These are phyloP conservation scores for Zonotrichia leucophrys DNA, from an alignment of 2,113 vertebrate species.

Conservation along the genomic window DNA sequence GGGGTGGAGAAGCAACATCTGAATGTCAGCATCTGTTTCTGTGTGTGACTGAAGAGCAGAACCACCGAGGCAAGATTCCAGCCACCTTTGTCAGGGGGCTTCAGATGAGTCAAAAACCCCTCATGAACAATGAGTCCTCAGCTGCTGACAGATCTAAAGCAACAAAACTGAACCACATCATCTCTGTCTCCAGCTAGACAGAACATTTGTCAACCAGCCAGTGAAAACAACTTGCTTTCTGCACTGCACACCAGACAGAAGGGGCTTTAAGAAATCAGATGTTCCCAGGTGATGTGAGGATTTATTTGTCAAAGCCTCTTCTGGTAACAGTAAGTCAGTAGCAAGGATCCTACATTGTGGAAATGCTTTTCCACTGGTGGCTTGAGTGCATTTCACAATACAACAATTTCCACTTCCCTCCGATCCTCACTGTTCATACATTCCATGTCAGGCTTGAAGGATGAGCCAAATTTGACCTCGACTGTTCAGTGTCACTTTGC, in stretches of 20 bases:
- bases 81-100: constrained; percentile 50
- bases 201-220: constrained; percentile 47
- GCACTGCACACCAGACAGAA: constrained; percentile 4
- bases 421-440: background rate
- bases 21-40: constrained; percentile 41
- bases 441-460: background rate
- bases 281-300: constrained; percentile 48
- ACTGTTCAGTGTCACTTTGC: background rate
- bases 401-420: background rate
- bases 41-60: constrained; percentile 9
- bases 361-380: background rate
- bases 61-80: constrained; percentile 30
- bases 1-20: background rate
- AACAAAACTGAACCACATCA: constrained; percentile 40
- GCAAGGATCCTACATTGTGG: background rate
- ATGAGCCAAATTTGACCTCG: background rate
- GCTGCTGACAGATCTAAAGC: constrained; percentile 62
- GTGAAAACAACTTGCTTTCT: constrained; percentile 42
- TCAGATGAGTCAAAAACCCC: constrained; percentile 49
- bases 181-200: constrained; percentile 18
- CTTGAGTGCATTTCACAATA: background rate
- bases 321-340: constrained; percentile 5
- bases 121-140: constrained; percentile 39
- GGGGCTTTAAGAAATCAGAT: constrained; percentile 46
- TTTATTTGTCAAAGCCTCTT: constrained; percentile 43